phyloP scores from a whole-genome alignment of 1,140 invertebrate species.

The Papilio machaon region DNA sequence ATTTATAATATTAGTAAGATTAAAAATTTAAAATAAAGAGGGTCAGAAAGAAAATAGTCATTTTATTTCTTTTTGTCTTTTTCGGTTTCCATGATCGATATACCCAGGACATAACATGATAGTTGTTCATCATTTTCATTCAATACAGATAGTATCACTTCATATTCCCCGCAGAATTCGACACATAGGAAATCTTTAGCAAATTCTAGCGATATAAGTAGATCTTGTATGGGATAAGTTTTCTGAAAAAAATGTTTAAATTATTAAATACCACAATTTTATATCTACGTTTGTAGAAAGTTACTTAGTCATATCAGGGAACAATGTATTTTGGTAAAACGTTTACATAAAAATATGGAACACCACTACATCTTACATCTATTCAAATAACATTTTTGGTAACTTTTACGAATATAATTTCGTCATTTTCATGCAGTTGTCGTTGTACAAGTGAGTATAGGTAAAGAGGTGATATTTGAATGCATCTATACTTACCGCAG shows the following conservation, averaged over 20 bases:
- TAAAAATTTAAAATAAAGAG: neutral
- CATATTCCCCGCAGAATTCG: conserved; percentile 56
- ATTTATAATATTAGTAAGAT: neutral
- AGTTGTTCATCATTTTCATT: conserved; percentile 38
- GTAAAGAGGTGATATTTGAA: neutral
- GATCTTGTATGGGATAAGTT: conserved; percentile 41
- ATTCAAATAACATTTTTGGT: no score
- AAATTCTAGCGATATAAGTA: conserved; percentile 50
- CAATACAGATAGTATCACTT: conserved; percentile 42
- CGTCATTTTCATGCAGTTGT: no score
- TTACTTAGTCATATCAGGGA: no score
- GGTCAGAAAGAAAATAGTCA: neutral
- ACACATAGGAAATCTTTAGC: conserved; percentile 49
- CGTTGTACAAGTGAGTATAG: neutral
- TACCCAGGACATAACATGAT: conserved; percentile 48
- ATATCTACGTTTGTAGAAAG: no score
- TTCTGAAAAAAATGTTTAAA: conserved; percentile 42
- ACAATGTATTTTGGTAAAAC: no score
- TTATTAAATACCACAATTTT: neutral
- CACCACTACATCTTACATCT: no score
- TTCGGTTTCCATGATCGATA: conserved; percentile 28
- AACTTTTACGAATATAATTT: no score
- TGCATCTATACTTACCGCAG: conserved; percentile 46
- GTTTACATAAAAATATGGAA: no score
- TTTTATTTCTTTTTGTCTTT: conserved; percentile 2